phyloP scores from a whole-genome alignment of 1,140 invertebrate species.

The Drosophila kikkawai region DNA sequence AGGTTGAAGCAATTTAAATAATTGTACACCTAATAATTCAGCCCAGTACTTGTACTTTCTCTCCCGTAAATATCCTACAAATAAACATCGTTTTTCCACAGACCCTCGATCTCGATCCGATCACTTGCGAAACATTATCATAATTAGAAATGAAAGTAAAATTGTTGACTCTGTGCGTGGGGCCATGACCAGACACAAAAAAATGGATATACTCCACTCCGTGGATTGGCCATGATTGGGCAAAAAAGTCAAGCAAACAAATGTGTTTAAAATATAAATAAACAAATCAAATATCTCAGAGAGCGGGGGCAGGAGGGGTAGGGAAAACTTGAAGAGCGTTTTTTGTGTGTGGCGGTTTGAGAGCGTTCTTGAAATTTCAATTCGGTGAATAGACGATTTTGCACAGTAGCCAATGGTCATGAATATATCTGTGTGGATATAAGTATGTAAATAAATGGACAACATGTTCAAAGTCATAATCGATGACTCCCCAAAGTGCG shows the following conservation, averaged over 20 bases:
- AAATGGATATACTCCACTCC: conserved; percentile 11
- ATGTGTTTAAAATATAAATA: conserved; percentile 67
- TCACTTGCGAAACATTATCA: conserved; percentile 71
- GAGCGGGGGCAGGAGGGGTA: conserved; percentile 7
- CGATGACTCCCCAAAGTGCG: conserved; percentile 57
- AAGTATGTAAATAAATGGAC: conserved; percentile 21
- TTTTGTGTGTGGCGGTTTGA: conserved; percentile 35
- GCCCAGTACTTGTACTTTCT: conserved; percentile 34
- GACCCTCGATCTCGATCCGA: conserved; percentile 57
- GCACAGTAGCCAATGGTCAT: conserved; percentile 67
- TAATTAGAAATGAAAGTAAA: conserved; percentile 83
- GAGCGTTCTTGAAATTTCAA: conserved; percentile 76
- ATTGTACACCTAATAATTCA: conserved; percentile 15
- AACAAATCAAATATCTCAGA: conserved; percentile 62
- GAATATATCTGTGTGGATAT: not conserved
- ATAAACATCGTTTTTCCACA: conserved; percentile 15
- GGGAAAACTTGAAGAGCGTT: conserved; percentile 16
- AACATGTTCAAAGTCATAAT: conserved; percentile 59
- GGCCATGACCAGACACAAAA: conserved; percentile 66
- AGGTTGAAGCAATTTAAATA: conserved; percentile 33
- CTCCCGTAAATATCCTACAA: conserved; percentile 15
- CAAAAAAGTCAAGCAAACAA: conserved; percentile 62
- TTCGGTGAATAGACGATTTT: conserved; percentile 65
- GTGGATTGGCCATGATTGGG: conserved; percentile 71
- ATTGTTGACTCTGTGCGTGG: conserved; percentile 59